A percentile compares a stretch with the other conserved stretches of the same genome.
Evolutionary conservation across 2,888 invertebrate species (phyloP).

Genomic region (Sthenelais limicola): DNA sequence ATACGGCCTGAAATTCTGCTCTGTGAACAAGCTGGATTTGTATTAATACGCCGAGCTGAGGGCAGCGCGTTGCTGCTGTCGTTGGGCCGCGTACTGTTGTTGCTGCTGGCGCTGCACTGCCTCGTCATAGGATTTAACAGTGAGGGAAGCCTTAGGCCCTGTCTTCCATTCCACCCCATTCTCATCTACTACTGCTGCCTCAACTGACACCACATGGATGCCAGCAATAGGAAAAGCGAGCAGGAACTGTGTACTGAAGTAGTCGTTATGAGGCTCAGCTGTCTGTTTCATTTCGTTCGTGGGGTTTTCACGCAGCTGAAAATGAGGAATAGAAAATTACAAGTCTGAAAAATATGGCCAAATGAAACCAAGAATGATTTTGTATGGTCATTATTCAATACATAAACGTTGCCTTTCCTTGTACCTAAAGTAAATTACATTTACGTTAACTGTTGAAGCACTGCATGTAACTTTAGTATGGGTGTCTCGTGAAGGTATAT

Average conservation of each 20-base stretch:
- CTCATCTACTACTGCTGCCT: constrained; percentile 85
- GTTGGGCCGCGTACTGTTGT: constrained; percentile 47
- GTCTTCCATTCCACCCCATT: constrained; percentile 90
- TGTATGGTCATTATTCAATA: too few relatives aligned
- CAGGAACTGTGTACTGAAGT: constrained; percentile 93
- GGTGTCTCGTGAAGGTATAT: too few relatives aligned
- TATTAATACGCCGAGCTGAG: constrained; percentile 2
- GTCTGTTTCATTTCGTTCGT: constrained; percentile 80
- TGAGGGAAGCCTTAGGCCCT: constrained; percentile 84
- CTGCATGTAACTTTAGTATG: too few relatives aligned
- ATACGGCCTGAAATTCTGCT: neutral
- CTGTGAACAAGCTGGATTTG: neutral
- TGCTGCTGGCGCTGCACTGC: constrained; percentile 59
- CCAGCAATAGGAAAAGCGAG: constrained; percentile 78
- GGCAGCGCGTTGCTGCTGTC: constrained; percentile 37
- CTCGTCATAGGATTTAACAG: constrained; percentile 83
- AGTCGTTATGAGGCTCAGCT: constrained; percentile 91
- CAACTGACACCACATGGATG: constrained; percentile 84
- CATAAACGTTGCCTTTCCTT: too few relatives aligned
- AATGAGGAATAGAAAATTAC: neutral
- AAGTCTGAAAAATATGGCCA: neutral
- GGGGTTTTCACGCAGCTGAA: constrained; percentile 59
- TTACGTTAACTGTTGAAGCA: too few relatives aligned
- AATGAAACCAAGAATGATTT: neutral
- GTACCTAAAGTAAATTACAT: too few relatives aligned